Percentiles rank a stretch among this genome's conserved stretches.
phyloP scores from a whole-genome alignment of 2,797 vertebrate genomes.

The Coendou prehensilis region DNA sequence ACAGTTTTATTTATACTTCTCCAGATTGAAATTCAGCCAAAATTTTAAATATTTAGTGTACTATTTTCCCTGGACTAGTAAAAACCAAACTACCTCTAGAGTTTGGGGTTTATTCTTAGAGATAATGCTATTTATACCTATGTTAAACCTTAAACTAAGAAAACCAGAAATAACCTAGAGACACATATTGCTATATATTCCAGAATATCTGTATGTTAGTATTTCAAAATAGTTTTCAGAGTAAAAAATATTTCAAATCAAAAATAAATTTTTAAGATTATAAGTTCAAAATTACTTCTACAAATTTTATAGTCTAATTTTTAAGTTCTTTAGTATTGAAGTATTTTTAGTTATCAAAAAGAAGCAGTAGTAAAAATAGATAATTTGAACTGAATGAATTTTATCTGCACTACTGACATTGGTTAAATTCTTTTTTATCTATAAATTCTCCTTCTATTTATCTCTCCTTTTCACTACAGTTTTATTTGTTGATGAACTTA shows the following conservation, averaged over 20 bases:
- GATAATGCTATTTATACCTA: neutral
- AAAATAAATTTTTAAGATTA: neutral
- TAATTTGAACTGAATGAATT: neutral
- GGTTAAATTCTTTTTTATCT: neutral
- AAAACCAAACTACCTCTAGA: neutral
- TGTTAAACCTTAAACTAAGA: neutral
- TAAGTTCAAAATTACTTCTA: neutral
- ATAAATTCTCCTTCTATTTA: neutral
- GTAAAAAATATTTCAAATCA: slow-evolving; percentile 9
- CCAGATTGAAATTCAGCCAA: slow-evolving; percentile 9
- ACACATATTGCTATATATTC: neutral
- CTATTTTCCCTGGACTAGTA: slow-evolving; percentile 15
- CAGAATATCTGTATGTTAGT: neutral
- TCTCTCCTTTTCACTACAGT: neutral
- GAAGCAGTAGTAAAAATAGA: neutral
- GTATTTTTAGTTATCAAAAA: neutral
- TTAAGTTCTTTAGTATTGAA: neutral
- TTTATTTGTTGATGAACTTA: neutral
- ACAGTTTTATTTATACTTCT: neutral
- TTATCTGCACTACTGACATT: neutral
- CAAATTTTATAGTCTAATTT: neutral
- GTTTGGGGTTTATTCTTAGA: neutral
- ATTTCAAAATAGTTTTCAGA: neutral
- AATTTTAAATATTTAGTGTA: slow-evolving; percentile 1
- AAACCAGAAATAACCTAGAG: neutral